Evolutionary conservation across 1,140 invertebrate species (phyloP).

Genomic region (Philotrypesis tridentata): DNA sequence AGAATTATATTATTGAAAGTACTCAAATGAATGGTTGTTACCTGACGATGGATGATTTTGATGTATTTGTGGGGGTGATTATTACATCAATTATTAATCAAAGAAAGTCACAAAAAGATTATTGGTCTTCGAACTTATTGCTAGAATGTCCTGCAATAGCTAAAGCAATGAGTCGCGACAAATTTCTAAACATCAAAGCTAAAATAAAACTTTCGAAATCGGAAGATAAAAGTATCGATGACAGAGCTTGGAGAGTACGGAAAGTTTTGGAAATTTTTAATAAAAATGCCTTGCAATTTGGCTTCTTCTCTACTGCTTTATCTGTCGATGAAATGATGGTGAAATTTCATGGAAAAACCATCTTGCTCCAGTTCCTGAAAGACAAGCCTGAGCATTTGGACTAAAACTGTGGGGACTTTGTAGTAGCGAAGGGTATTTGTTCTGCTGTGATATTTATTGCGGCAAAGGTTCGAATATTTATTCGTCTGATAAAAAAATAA

Average conservation of each 20-base stretch:
- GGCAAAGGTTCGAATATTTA: conserved; percentile 39
- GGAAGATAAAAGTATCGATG: conserved; percentile 30
- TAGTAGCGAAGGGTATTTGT: too few relatives aligned
- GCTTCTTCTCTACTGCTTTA: too few relatives aligned
- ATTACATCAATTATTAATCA: conserved; percentile 50
- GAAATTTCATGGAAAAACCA: conserved; percentile 50
- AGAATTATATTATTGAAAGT: conserved; percentile 49
- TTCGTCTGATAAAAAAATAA: conserved; percentile 5
- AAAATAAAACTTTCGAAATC: conserved; percentile 44
- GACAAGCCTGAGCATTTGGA: conserved; percentile 32
- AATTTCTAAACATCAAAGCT: conserved; percentile 45
- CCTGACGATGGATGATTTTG: conserved; percentile 42
- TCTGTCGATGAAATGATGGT: conserved; percentile 51
- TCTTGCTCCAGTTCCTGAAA: conserved; percentile 25
- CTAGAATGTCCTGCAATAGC: conserved; percentile 33
- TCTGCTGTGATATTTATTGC: conserved; percentile 40
- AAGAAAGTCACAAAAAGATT: conserved; percentile 49
- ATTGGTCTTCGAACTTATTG: conserved; percentile 46
- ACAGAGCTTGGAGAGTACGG: conserved; percentile 45
- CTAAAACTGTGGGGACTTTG: conserved; percentile 46
- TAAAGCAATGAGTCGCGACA: conserved; percentile 47
- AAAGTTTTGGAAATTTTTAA: conserved; percentile 47
- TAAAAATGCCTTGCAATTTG: conserved; percentile 18
- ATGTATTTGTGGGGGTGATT: conserved; percentile 51
- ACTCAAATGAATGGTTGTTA: conserved; percentile 40